Conservation (phyloP, 35 echinoderm and acorn worm species). For the Apostichopus parvimensis region DNA sequence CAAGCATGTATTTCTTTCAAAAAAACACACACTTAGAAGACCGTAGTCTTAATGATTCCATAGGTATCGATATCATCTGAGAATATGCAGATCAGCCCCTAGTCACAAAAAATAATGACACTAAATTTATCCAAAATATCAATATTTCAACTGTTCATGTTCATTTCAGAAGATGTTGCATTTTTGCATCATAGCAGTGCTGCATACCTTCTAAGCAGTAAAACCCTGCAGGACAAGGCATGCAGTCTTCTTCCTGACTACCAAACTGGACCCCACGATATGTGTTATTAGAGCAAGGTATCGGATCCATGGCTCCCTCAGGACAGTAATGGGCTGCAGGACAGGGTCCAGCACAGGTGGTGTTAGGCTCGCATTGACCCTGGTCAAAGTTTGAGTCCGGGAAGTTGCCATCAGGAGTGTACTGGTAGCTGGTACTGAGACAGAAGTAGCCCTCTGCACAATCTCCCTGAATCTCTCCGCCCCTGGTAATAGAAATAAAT, state of each 20-base stretch:
- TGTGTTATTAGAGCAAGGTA: conserved; percentile 82
- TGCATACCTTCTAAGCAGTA: conserved; percentile 86
- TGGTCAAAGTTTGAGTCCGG: conserved; percentile 76
- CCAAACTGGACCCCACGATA: conserved; percentile 72
- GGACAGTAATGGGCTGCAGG: conserved; percentile 92
- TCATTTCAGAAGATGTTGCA: neutral
- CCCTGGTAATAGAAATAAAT: conserved; percentile 33
- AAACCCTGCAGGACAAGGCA: conserved; percentile 70
- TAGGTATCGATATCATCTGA: no score
- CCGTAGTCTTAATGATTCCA: no score
- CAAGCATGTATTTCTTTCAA: no score
- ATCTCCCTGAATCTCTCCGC: conserved; percentile 78
- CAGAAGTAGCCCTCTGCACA: conserved; percentile 96
- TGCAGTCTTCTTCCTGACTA: conserved; percentile 80
- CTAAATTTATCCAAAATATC: neutral
- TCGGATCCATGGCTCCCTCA: conserved; percentile 77
- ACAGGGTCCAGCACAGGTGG: conserved; percentile 90
- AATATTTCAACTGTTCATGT: neutral
- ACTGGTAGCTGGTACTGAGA: conserved; percentile 73
- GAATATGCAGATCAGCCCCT: neutral
- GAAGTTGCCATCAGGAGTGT: conserved; percentile 72
- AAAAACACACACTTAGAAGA: no score
- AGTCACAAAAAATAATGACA: neutral
- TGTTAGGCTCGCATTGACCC: conserved; percentile 79
- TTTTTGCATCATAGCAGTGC: neutral